A percentile compares a stretch with the other conserved stretches of the same genome.
Conservation (phyloP, 2,797 vertebrate species). For the Notolepis coatsorum region DNA sequence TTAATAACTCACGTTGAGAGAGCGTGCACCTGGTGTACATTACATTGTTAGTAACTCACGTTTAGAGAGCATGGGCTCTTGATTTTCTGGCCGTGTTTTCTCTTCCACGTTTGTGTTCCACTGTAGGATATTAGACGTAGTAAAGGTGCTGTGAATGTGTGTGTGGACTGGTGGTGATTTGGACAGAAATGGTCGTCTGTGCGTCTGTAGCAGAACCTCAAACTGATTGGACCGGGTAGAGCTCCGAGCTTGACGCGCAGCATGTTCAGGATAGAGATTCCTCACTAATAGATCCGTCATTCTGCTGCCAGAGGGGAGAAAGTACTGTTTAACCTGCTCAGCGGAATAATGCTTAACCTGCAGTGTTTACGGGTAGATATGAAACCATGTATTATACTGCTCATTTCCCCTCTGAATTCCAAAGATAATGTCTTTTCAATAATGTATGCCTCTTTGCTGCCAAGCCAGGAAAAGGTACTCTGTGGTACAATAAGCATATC, state of each 20-base stretch:
- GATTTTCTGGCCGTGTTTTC: not conserved
- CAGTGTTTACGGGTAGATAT: constrained; percentile 4
- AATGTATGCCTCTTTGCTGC: constrained; percentile 10
- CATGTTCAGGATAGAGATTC: constrained; percentile 80
- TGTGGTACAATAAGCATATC: constrained; percentile 21
- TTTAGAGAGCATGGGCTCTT: constrained; percentile 33
- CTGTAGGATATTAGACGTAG: not conserved
- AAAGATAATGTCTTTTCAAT: constrained; percentile 10
- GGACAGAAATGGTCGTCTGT: constrained; percentile 35
- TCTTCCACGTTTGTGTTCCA: not conserved
- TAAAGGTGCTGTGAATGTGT: not conserved
- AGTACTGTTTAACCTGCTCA: constrained; percentile 22
- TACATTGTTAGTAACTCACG: constrained; percentile 13
- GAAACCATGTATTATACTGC: no score
- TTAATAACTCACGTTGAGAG: not conserved
- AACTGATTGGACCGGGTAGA: constrained; percentile 90
- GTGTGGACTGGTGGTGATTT: constrained; percentile 18
- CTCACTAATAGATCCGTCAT: constrained; percentile 38
- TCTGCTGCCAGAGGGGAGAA: constrained; percentile 23
- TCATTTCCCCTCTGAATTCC: constrained; percentile 41
- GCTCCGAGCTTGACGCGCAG: constrained; percentile 96
- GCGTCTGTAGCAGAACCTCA: constrained; percentile 97
- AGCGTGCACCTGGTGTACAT: not conserved
- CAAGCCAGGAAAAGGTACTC: constrained; percentile 43
- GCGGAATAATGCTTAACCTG: constrained; percentile 13